phyloP scores from a whole-genome alignment of 2,113 vertebrate genomes.

The Lepisosteus osseus region DNA sequence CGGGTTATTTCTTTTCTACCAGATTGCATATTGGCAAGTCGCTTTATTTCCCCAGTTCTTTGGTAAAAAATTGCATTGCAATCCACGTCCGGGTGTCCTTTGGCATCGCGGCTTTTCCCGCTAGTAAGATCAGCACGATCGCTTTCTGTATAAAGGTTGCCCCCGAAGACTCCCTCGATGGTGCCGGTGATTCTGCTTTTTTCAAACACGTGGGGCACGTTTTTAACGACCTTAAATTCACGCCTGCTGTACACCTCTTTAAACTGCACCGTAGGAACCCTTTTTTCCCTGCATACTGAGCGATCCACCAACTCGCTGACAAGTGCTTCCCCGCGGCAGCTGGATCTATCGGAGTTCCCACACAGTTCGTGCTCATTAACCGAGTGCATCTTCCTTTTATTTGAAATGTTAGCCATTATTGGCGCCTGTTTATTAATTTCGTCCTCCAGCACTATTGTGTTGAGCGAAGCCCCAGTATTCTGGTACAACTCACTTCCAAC shows the following conservation, averaged over 20 bases:
- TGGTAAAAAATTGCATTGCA: not conserved
- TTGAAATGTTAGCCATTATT: not conserved
- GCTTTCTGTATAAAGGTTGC: constrained; percentile 15
- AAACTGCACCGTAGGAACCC: constrained; percentile 5
- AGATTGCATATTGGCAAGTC: not conserved
- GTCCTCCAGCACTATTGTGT: not conserved
- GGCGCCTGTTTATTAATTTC: not conserved
- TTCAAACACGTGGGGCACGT: not conserved
- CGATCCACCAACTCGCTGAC: not conserved
- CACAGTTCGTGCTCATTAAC: not conserved
- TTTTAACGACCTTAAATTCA: constrained; percentile 5
- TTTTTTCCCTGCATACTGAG: not conserved
- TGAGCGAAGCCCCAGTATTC: not conserved
- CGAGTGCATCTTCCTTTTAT: not conserved
- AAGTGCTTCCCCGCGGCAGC: constrained; percentile 1
- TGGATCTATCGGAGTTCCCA: not conserved
- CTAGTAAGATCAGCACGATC: not conserved
- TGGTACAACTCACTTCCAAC: not conserved
- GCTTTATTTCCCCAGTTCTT: constrained; percentile 1
- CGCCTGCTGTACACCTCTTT: constrained; percentile 6
- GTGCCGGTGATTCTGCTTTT: too few relatives aligned
- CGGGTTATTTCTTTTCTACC: not conserved
- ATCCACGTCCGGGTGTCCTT: not conserved
- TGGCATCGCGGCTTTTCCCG: constrained; percentile 13
- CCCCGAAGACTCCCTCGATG: constrained; percentile 1